Evolutionary conservation across 1,140 invertebrate genomes (phyloP), one percentile per base, ranked within the genome.

Genomic region (Brachionus rubens): DNA sequence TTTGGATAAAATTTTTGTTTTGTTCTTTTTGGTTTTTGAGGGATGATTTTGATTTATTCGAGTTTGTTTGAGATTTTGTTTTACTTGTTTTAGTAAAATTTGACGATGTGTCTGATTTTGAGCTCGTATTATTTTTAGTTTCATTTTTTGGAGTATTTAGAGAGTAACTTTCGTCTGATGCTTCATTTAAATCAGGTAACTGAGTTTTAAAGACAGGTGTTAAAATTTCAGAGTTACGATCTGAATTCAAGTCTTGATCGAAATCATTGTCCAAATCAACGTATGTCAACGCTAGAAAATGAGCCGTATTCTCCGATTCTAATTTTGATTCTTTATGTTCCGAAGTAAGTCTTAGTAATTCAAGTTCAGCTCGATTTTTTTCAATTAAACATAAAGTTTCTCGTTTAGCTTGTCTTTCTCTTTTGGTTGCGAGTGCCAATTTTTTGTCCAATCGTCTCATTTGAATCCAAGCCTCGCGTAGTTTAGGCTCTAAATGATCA

Each of bases 141-240:
- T 59, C 12, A 40, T 14, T n/a, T 10, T 48, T 33, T 9, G 26
- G 46, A 48, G 41, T 26, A 28, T 67, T 67, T 50, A 19, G 21
- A 65, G 33, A n/a, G n/a, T n/a, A n/a, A n/a, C n/a, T n/a, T n/a
- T n/a, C n/a, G n/a, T n/a, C n/a, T n/a, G n/a, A n/a, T n/a, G n/a
- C n/a, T n/a, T n/a, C 68, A 14, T 72, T 50, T n/a, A 50, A 19
- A n/a, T 72, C 68, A 33, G 47, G 46, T 21, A 72, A 12, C 56
- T 75, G 72, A 30, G 72, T 75, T 21, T 75, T 75, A 56, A 75
- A 75, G 3, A 72, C 24, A 3, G 68, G 68, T 2, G 68, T 72
- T 41, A 54, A 12, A 2, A 21, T 40, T 41, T 75, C 36, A 54
- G n/a, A n/a, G n/a, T 24, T 26, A 12, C 0, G 9, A 41, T 65